A percentile compares a stretch with the other conserved stretches of the same genome.
Conservation (phyloP, 2,797 vertebrate genomes). For the Platyrinchus mystaceus region DNA sequence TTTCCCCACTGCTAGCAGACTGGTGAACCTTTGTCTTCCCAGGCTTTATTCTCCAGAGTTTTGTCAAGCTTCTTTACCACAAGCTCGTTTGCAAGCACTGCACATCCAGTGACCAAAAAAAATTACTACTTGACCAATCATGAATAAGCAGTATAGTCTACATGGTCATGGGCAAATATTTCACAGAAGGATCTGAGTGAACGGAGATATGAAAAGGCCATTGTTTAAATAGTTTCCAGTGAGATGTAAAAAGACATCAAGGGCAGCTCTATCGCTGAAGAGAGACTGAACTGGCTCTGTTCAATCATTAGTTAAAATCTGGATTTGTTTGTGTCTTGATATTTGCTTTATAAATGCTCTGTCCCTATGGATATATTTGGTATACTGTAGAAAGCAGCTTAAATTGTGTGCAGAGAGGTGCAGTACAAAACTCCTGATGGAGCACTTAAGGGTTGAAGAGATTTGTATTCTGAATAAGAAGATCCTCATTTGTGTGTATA, state of each 20-base stretch:
- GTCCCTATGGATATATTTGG: neutral
- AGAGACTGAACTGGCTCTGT: neutral
- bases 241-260: neutral
- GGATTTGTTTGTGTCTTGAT: neutral
- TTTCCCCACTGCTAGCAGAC: neutral
- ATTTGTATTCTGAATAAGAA: neutral
- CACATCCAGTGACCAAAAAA: neutral
- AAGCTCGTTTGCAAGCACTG: neutral
- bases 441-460: neutral
- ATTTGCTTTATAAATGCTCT: conserved; percentile 1
- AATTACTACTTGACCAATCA: neutral
- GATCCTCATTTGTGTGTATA: neutral
- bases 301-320: neutral
- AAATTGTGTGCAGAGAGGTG: neutral
- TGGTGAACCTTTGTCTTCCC: neutral
- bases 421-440: neutral
- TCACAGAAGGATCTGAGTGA: neutral
- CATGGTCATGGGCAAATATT: neutral
- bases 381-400: neutral
- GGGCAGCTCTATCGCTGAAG: neutral
- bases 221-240: neutral
- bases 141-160: neutral
- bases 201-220: neutral
- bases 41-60: neutral
- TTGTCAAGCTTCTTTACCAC: neutral